Conservation (phyloP, 2,888 invertebrate genomes). For the Mesorhabditis sp. region DNA sequence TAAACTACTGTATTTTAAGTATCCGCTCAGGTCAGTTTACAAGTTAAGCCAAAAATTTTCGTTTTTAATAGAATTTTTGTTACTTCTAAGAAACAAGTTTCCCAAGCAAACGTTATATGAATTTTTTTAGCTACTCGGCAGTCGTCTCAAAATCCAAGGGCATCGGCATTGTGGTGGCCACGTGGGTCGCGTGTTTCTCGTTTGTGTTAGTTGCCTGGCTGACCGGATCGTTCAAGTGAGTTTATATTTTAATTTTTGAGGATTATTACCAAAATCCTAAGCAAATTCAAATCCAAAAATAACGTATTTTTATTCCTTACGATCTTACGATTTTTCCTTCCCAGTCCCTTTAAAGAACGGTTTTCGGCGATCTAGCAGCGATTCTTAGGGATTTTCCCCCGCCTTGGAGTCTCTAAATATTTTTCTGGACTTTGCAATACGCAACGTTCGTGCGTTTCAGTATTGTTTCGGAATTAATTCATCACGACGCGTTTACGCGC, state of each 20-base stretch:
- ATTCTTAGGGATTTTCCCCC: too few species aligned
- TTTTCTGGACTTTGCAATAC: too few species aligned
- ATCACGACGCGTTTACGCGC: too few species aligned
- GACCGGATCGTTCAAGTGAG: constrained; percentile 29
- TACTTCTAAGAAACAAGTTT: not conserved
- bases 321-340: too few species aligned
- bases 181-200: constrained; percentile 42
- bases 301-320: too few species aligned
- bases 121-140: constrained; percentile 41
- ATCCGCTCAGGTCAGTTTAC: constrained; percentile 44
- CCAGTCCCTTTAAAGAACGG: too few species aligned
- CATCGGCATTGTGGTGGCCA: constrained; percentile 31
- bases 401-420: too few species aligned
- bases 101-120: constrained; percentile 5
- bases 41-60: not conserved
- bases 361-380: too few species aligned
- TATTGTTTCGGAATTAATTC: too few species aligned
- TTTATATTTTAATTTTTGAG: constrained; percentile 6
- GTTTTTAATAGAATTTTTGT: not conserved
- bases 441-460: too few species aligned
- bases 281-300: not conserved
- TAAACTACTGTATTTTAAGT: constrained; percentile 54
- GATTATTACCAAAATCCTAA: not conserved
- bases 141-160: constrained; percentile 47
- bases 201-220: constrained; percentile 50